Base-by-base conservation (phyloP, 1,140 invertebrate species). In the Psilanteris sp. region DNA sequence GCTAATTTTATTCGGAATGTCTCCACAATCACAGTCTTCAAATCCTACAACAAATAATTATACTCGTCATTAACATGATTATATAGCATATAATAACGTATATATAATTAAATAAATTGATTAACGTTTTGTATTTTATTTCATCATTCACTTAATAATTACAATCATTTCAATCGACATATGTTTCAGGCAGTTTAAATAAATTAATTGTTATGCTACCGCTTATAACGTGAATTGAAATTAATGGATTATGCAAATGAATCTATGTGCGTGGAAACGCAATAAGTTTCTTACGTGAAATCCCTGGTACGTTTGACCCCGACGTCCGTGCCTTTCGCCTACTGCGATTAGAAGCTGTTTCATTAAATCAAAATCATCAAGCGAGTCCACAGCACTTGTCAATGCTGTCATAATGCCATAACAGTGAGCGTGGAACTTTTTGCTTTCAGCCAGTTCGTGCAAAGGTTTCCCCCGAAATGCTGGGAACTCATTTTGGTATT, bases 381-480 rank as follows among this genome's bases (percentile, higher is more conserved):
- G 32, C 8, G 71, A 50, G 22, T 77, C 72, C 20, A 80, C 48
- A n/a, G 41, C 76, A 31, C 41, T 62, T 1, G 50, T 48, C 29
- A 79, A 20, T 3, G 66, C 54, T 29, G 68, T 24, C 26, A 74
- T 55, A 3, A 78, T 73, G 4, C 18, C 43, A 0, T 43, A 18
- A 71, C 79, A 76, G 36, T 78, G 73, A 14, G 70, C 73, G 0
- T 57, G 54, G 46, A 80, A 80, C 46, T 64, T 78, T 39, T 54
- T 59, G 26, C 27, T 68, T 3, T 54, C 5, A 0, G 32, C 1
- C n/a, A 79, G 14, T 34, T 79, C 61, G 0, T n/a, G 10, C 6
- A 76, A 15, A 14, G 64, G 26, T 14, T 43, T 0, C 3, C 59
- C 57, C 5, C 50, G 24, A 27, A 79, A 79, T 0, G 57, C 2